Base-by-base conservation (phyloP, 1,140 invertebrate species). In the Glossosoma conforme region DNA sequence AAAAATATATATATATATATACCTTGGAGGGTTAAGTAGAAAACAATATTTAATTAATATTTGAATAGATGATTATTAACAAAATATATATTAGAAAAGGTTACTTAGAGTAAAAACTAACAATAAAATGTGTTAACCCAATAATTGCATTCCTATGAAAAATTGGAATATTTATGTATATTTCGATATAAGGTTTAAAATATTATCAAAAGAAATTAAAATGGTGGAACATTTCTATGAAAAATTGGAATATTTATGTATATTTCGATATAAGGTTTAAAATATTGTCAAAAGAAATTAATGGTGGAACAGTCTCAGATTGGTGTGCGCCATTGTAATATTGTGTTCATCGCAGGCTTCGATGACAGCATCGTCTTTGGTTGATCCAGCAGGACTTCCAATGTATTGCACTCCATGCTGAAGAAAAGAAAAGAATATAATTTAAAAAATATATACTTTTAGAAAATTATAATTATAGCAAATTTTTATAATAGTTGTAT, bases 351-450 rank as follows among this genome's bases (percentile, higher is more conserved):
- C 82, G 67, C 95, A 98, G 10, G 95, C 93, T 42, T 86, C 71
- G 53, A 95, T 89, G n/a, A 99, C 89, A 54, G 80, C 84, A 25
- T 81, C 76, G 66, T 99, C 96, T 63, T 97, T 97, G 33, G 83
- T 93, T 3, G 94, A 98, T 9, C 96, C 96, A 1, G 87, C 75
- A 6, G 96, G 95, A 70, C 92, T 93, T 17, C 83, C 92, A 44
- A 99, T 92, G 67, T 85, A 98, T 37, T 86, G 77, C 15, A 97
- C 96, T 19, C 97, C 97, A 70, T 89, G 94, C 94, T 98, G 75
- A 28, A 79, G 73, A 63, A 50, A 59, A 58, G 60, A 67, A 65
- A 64, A 53, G 50, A 37, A 41, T 28, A 17, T 52, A 5, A 30
- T 24, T 30, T 44, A 15, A 32, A 42, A 10, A 20, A 8, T 9